Conservation (phyloP, 2,113 vertebrate species). For the Phalacrocorax brasilianus region DNA sequence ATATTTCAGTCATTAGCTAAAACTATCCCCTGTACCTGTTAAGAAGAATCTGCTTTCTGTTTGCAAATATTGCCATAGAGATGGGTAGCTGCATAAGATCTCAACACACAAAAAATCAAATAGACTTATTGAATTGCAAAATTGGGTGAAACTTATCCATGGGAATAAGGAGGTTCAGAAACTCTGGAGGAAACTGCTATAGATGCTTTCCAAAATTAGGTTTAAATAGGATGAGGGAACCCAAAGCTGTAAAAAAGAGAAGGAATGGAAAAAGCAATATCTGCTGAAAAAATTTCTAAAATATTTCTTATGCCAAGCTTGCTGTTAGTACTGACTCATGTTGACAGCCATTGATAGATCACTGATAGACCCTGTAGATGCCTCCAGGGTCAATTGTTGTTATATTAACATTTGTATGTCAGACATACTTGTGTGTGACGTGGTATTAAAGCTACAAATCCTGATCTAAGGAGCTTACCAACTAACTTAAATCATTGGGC, state of each 20-base stretch:
- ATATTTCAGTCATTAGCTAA: not conserved
- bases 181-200: not conserved
- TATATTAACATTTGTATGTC: not conserved
- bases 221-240: not conserved
- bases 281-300: not conserved
- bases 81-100: not conserved
- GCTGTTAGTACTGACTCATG: not conserved
- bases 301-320: not conserved
- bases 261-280: not conserved
- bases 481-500: not conserved
- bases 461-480: not conserved
- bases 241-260: not conserved
- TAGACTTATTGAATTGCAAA: not conserved
- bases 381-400: not conserved
- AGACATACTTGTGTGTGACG: not conserved
- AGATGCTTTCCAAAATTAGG: not conserved
- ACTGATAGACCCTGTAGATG: not conserved
- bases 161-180: not conserved
- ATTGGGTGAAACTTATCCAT: not conserved
- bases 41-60: not conserved
- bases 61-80: not conserved
- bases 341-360: not conserved
- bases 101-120: not conserved
- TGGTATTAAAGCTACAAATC: conserved; percentile 8
- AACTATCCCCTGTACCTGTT: not conserved